Evolutionary conservation across 2,113 vertebrate genomes (phyloP).

Genomic region (Megaleporinus macrocephalus): DNA sequence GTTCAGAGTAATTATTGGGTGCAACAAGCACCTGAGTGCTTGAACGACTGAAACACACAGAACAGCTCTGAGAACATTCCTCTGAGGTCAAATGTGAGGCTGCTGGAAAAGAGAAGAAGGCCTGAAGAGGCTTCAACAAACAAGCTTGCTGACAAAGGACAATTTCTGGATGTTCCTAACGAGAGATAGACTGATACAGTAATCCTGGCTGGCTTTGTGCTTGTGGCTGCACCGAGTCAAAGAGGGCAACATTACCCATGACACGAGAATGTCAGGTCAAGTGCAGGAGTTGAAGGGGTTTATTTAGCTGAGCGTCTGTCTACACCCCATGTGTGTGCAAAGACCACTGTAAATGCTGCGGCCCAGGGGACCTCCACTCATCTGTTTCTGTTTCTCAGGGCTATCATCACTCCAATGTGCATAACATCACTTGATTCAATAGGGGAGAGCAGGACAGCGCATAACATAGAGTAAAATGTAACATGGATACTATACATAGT

Average conservation of each 20-base stretch:
- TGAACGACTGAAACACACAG: conserved; percentile 10
- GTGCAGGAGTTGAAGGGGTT: conserved; percentile 19
- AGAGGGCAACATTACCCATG: conserved; percentile 25
- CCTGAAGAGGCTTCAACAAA: conserved; percentile 9
- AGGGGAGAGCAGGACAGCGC: no score
- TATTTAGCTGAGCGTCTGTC: not conserved
- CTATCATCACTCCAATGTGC: conserved; percentile 14
- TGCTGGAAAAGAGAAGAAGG: conserved; percentile 5
- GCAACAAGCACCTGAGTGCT: conserved; percentile 20
- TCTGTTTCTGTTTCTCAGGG: conserved; percentile 32
- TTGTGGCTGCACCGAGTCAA: conserved; percentile 32
- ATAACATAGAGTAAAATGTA: no score
- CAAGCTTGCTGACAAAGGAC: conserved; percentile 26
- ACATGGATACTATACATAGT: no score
- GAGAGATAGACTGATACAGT: conserved; percentile 39
- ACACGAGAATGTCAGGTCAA: conserved; percentile 33
- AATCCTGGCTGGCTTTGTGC: conserved; percentile 10
- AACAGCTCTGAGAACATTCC: conserved; percentile 44
- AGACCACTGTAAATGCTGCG: not conserved
- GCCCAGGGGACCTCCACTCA: conserved; percentile 11
- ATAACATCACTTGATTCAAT: conserved; percentile 8
- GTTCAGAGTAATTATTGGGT: conserved; percentile 19
- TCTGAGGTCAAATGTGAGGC: conserved; percentile 38
- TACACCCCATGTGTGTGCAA: not conserved
- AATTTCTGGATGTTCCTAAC: not conserved